Evolutionary conservation across 2,113 vertebrate genomes (phyloP), one percentile per base, ranked within the genome.

Genomic region (Eretmochelys imbricata): DNA sequence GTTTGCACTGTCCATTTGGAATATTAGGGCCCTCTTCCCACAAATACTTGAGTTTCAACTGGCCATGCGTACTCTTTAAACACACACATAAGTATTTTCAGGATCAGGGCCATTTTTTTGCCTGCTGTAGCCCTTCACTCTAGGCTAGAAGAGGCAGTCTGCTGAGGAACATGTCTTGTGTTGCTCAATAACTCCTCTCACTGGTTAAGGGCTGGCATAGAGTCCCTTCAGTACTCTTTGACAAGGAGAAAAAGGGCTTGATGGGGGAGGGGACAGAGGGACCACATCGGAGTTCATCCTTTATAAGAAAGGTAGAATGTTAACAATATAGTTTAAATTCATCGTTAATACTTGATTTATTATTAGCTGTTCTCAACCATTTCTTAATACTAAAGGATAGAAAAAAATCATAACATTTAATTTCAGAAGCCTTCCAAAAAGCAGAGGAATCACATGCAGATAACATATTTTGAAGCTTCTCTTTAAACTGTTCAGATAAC

Each of bases 391-490:
- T 55, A 65, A 35, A 65, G 14, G 31, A 31, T 14, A 65, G 22
- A 65, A 65, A 31, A 10, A 35, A 31, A 29, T 59, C 57, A 65
- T n/a, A n/a, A 65, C 31, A 72, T 31, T 31, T 62, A 31, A 38
- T 72, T 72, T 20, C 19, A 95, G 84, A 93, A 95, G 96, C 94
- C 93, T 72, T 84, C 3, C 27, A 96, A 96, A 87, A 96, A 94
- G 89, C 91, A 46, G 84, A 85, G 84, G 46, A 88, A 80, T 89
- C 93, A 75, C 72, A 75, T 6, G 6, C 95, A 65, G 79, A 46
- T 53, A 46, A 46, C 11, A 46, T 76, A 55, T 88, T 65, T 78
- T 48, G 24, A 8, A 49, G n/a, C 9, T 82, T 86, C 91, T 27
- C 93, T 90, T 72, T 51, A 79, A 96, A 91, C 96, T 80, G 89